phyloP scores from a whole-genome alignment of 2,888 invertebrate species.

The Cybosia mesomella region DNA sequence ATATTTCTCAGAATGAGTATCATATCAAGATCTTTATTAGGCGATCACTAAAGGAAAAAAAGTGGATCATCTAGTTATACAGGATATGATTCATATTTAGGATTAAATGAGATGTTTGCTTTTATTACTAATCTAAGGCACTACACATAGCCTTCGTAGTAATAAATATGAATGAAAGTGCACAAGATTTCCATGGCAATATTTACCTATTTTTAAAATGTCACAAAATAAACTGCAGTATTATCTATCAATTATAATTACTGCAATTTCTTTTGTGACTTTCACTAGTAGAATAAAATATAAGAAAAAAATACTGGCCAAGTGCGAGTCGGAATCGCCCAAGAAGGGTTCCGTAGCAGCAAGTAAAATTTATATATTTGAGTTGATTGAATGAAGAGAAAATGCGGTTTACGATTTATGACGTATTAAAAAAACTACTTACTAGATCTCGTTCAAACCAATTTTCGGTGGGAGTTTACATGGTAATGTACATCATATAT shows the following conservation, averaged over 20 bases:
- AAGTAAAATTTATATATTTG: too few species aligned
- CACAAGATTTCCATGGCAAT: background rate
- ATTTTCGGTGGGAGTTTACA: too few species aligned
- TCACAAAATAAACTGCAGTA: background rate
- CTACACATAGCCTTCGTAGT: background rate
- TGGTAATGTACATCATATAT: too few species aligned
- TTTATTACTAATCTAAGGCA: background rate
- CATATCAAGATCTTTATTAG: conserved; percentile 33
- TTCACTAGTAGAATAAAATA: too few species aligned
- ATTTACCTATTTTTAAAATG: background rate
- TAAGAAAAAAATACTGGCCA: too few species aligned
- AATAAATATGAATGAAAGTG: background rate
- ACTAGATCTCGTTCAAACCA: too few species aligned
- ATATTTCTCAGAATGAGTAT: conserved; percentile 50
- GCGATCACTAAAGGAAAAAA: conserved; percentile 34
- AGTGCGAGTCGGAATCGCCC: too few species aligned
- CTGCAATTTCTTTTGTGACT: too few species aligned
- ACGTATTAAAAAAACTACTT: too few species aligned
- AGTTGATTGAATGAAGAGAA: too few species aligned
- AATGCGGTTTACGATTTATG: too few species aligned
- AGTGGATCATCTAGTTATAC: conserved; percentile 46
- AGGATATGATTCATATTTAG: conserved; percentile 50
- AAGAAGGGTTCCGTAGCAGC: too few species aligned
- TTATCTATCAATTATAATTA: background rate
- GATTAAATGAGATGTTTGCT: background rate